Base-by-base conservation (phyloP, 1,140 invertebrate genomes). In the Drosophila simulans region DNA sequence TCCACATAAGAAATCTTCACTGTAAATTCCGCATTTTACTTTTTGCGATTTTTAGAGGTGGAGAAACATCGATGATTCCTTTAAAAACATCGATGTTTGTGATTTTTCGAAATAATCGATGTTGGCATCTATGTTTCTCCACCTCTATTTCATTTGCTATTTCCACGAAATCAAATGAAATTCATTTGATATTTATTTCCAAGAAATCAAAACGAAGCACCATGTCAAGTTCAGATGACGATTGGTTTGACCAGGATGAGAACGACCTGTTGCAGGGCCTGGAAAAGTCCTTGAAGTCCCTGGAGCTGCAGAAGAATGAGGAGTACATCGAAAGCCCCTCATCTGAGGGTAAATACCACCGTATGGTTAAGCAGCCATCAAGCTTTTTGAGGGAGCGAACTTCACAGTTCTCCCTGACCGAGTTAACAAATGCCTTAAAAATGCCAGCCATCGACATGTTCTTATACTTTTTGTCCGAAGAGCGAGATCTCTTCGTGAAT, bases 211-310 rank as follows among this genome's bases (percentile, higher is more conserved):
- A 3, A 20, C 15, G 4, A 34, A 46, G 22, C 5, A 51, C 12
- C 5, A 88, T 88, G 83, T 77, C 84, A 4, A 72, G 49, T 4
- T 84, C 84, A 0, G 83, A 90, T 48, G 82, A 88, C 15, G 91
- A 91, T 81, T 92, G 91, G 91, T 92, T 92, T 12, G 74, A 81
- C 12, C 80, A 90, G 55, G 91, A 92, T 46, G 85, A 90, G 51
- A 74, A 92, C 13, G 68, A 81, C 8, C 63, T 92, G 20, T 60
- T 78, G 3, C 53, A 80, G 45, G 59, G 35, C 20, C 55, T 91
- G 12, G 52, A 90, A 49, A 45, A 88, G 17, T 58, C 75, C 20
- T 51, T 76, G 0, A 73, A 78, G 46, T 49, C 49, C 8, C 49
- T 48, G 54, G 43, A 75, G 55, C 27, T 45, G 34, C 60, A 70